phyloP scores from a whole-genome alignment of 2,888 invertebrate genomes.

The Pterostichus niger region DNA sequence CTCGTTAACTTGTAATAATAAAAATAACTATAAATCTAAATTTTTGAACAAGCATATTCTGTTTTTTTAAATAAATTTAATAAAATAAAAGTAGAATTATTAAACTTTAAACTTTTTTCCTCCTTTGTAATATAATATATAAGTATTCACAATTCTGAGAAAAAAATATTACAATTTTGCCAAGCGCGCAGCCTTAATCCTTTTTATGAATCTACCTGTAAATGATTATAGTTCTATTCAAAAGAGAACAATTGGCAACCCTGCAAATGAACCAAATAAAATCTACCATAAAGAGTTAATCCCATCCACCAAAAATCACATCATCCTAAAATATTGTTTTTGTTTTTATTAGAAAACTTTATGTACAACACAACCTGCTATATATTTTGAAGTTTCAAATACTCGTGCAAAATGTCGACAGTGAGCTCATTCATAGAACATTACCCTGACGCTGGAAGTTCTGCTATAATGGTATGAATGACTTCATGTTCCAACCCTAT shows the following conservation, averaged over 20 bases:
- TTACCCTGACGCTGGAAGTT: conserved; percentile 14
- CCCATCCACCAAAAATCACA: neutral
- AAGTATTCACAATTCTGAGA: too few relatives aligned
- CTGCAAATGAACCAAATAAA: conserved; percentile 4
- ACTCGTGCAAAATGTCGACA: conserved; percentile 18
- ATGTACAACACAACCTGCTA: conserved; percentile 25
- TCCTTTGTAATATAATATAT: too few relatives aligned
- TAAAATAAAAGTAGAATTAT: too few relatives aligned
- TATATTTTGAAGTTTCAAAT: conserved; percentile 46
- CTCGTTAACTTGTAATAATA: too few relatives aligned
- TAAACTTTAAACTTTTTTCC: too few relatives aligned
- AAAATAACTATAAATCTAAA: too few relatives aligned
- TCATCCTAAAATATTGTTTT: conserved; percentile 32
- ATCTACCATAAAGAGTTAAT: neutral
- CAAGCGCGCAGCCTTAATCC: too few relatives aligned
- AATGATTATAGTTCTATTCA: too few relatives aligned
- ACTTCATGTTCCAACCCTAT: conserved; percentile 40
- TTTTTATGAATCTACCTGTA: too few relatives aligned
- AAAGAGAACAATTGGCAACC: neutral
- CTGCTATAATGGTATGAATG: conserved; percentile 39
- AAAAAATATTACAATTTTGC: too few relatives aligned
- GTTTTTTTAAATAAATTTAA: too few relatives aligned
- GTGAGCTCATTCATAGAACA: conserved; percentile 25
- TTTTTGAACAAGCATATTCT: too few relatives aligned
- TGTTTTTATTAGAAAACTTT: conserved; percentile 50